Percentiles rank a stretch among this genome's conserved stretches.
phyloP scores from a whole-genome alignment of 2,888 invertebrate genomes.

The Chydorus sphaericus region DNA sequence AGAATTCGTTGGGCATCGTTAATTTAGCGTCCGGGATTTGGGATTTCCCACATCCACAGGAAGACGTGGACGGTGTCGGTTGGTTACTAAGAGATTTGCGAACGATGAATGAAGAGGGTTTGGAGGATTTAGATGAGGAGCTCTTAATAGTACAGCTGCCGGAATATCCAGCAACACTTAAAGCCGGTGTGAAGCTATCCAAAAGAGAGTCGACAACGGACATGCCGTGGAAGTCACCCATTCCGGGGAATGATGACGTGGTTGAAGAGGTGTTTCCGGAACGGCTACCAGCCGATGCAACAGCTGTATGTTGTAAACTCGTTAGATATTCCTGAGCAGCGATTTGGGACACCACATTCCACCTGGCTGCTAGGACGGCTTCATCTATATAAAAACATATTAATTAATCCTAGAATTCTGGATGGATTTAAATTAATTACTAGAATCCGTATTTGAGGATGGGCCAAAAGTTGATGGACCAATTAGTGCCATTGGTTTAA shows the following conservation, averaged over 20 bases:
- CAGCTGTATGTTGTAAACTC: slow-evolving; percentile 51
- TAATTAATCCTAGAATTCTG: not conserved
- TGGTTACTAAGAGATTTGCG: not conserved
- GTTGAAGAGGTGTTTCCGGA: slow-evolving; percentile 18
- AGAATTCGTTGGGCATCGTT: not conserved
- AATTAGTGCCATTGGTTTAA: slow-evolving; percentile 14
- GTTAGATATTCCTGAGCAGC: slow-evolving; percentile 79
- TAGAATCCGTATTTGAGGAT: not conserved
- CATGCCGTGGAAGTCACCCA: slow-evolving; percentile 36
- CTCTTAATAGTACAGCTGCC: slow-evolving; percentile 14
- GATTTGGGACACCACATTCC: slow-evolving; percentile 78
- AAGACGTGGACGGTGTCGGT: not conserved
- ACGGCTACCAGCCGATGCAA: slow-evolving; percentile 32
- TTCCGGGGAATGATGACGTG: slow-evolving; percentile 13
- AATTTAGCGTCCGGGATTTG: not conserved
- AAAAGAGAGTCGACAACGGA: slow-evolving; percentile 36
- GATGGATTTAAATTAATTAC: not conserved
- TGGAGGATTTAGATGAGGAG: not conserved
- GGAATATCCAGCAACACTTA: slow-evolving; percentile 16
- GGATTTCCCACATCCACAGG: not conserved
- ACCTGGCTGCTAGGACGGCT: slow-evolving; percentile 78
- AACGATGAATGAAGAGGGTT: not conserved
- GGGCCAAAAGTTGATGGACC: slow-evolving; percentile 6
- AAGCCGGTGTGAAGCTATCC: slow-evolving; percentile 35
- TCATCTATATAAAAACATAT: slow-evolving; percentile 2